Evolutionary conservation across 1,140 invertebrate genomes (phyloP).

Genomic region (Diorhabda sublineata): DNA sequence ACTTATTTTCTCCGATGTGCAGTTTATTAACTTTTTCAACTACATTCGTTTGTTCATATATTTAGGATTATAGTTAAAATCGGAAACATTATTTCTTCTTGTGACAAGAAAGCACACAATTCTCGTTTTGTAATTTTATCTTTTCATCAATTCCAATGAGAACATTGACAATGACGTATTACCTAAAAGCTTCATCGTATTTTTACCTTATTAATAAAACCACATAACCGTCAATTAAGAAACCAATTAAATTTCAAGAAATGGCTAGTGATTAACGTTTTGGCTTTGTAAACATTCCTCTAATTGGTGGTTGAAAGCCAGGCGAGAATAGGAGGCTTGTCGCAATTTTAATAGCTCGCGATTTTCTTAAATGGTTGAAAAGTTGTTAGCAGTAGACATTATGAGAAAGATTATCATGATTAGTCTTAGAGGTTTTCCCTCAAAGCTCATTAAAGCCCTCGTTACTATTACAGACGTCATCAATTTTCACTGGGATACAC

Average conservation of each 20-base stretch:
- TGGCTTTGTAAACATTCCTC: constrained; percentile 39
- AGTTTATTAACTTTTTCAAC: too few relatives aligned
- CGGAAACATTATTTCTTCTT: too few relatives aligned
- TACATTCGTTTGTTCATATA: too few relatives aligned
- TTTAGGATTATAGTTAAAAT: too few relatives aligned
- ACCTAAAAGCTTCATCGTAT: constrained; percentile 16
- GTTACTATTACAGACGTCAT: constrained; percentile 43
- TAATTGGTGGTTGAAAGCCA: constrained; percentile 40
- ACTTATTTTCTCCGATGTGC: too few relatives aligned
- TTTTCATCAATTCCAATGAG: too few relatives aligned
- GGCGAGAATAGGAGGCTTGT: constrained; percentile 40
- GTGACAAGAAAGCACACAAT: too few relatives aligned
- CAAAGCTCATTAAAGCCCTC: constrained; percentile 40
- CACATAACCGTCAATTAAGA: constrained; percentile 42
- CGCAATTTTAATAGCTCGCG: constrained; percentile 45
- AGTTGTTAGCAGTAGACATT: constrained; percentile 47
- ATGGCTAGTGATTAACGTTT: constrained; percentile 42
- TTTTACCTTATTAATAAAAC: constrained; percentile 31
- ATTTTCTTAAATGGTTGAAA: constrained; percentile 48
- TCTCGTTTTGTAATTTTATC: too few relatives aligned
- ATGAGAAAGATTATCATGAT: constrained; percentile 44
- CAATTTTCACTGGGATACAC: constrained; percentile 35
- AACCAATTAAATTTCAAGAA: constrained; percentile 41
- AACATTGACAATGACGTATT: too few relatives aligned
- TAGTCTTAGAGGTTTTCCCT: constrained; percentile 46